Percentiles rank a stretch among this genome's conserved stretches.
Evolutionary conservation across 2,888 invertebrate species (phyloP).

Genomic region (Amphiduros pacificus): DNA sequence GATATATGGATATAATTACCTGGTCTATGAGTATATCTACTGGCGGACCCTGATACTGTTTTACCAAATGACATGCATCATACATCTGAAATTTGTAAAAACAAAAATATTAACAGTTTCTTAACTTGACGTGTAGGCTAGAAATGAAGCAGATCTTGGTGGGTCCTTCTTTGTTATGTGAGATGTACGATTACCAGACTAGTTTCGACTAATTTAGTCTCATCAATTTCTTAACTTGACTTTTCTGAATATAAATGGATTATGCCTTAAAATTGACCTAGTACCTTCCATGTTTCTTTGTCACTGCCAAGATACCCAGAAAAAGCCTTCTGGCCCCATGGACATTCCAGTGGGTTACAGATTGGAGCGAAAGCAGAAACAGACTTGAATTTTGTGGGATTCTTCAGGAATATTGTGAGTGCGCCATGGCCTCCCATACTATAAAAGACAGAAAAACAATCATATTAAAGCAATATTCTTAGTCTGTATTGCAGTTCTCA

Average conservation of each 20-base stretch:
- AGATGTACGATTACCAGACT: too few relatives aligned
- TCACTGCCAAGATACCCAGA: conserved; percentile 67
- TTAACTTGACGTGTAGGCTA: too few relatives aligned
- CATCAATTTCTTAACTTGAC: too few relatives aligned
- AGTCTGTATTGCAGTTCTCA: too few relatives aligned
- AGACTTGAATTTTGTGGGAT: conserved; percentile 77
- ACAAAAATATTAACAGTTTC: too few relatives aligned
- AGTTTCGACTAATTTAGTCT: too few relatives aligned
- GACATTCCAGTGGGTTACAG: conserved; percentile 79
- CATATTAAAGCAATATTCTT: too few relatives aligned
- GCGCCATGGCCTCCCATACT: conserved; percentile 99
- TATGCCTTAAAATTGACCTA: too few relatives aligned
- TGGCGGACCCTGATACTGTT: conserved; percentile 80
- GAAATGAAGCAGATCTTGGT: too few relatives aligned
- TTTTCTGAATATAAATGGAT: too few relatives aligned
- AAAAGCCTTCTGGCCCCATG: conserved; percentile 87
- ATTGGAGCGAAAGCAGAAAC: conserved; percentile 97
- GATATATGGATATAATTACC: conserved; percentile 60
- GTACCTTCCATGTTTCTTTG: conserved; percentile 54
- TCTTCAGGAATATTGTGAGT: conserved; percentile 83
- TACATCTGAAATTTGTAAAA: conserved; percentile 69
- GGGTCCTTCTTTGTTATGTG: too few relatives aligned
- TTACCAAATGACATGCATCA: conserved; percentile 84
- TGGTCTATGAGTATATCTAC: conserved; percentile 87
- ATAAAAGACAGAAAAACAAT: conserved; percentile 53